Evolutionary conservation across 2,797 vertebrate species (phyloP).

Genomic region (Peromyscus attwateri): DNA sequence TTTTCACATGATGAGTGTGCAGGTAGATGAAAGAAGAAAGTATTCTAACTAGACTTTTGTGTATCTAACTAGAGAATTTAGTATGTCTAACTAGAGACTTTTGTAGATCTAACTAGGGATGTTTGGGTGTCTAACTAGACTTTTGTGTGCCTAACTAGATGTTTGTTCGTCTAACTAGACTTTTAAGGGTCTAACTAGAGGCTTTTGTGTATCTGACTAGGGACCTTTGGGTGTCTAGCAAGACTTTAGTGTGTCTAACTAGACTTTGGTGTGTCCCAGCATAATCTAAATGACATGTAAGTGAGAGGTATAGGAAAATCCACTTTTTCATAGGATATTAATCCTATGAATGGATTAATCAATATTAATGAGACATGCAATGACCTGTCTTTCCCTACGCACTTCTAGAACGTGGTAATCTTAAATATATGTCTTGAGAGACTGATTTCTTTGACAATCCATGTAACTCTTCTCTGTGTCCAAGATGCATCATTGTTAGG

Average conservation of each 20-base stretch:
- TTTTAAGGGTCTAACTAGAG: background rate
- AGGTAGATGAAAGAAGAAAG: background rate
- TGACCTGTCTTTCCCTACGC: background rate
- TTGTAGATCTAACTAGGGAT: no score
- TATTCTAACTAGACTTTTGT: background rate
- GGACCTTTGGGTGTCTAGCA: no score
- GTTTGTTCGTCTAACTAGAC: background rate
- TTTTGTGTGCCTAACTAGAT: background rate
- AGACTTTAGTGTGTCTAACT: background rate
- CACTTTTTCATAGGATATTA: background rate
- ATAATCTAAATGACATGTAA: background rate
- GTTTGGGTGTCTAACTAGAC: no score
- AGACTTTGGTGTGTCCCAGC: background rate
- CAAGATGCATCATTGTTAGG: background rate
- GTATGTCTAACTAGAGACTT: background rate
- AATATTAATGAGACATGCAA: background rate
- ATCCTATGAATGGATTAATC: background rate
- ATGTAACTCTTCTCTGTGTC: background rate
- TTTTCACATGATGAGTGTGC: background rate
- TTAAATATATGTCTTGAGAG: background rate
- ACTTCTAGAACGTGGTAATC: background rate
- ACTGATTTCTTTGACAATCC: fast-evolving
- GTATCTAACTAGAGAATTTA: background rate
- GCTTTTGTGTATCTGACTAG: no score
- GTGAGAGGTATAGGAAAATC: background rate